Percentiles rank a stretch among this genome's conserved stretches.
Conservation (phyloP, 2,888 invertebrate species). For the Acanthococcus lagerstroemiae region DNA sequence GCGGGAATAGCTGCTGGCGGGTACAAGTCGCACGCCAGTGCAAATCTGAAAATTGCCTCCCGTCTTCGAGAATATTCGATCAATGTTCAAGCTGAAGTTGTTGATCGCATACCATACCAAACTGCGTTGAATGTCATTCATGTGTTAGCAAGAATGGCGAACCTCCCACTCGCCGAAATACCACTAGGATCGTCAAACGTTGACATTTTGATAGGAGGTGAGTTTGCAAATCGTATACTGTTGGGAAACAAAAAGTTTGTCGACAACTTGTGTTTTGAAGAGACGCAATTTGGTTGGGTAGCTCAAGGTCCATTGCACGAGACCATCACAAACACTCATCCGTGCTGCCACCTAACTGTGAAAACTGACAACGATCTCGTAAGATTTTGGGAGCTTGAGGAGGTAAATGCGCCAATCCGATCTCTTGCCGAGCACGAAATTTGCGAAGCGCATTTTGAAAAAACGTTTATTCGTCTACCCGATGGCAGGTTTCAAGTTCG, state of each 20-base stretch:
- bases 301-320: not conserved
- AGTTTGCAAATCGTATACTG: not conserved
- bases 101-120: not conserved
- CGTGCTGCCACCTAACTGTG: not conserved
- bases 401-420: not conserved
- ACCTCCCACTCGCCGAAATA: not conserved
- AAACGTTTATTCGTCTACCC: not conserved
- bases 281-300: conserved; percentile 14
- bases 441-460: not conserved
- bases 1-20: not conserved
- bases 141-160: not conserved
- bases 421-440: not conserved
- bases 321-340: not conserved
- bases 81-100: not conserved
- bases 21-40: not conserved
- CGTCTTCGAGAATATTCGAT: not conserved
- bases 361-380: not conserved
- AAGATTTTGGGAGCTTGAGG: conserved; percentile 23
- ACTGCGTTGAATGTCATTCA: not conserved
- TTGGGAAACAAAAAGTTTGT: not conserved
- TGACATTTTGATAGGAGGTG: conserved; percentile 1
- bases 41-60: not conserved
- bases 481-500: conserved; percentile 11
- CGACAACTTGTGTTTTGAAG: not conserved
- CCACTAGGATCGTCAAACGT: not conserved